A percentile compares a stretch with the other conserved stretches of the same genome.
Evolutionary conservation across 2,888 invertebrate species (phyloP).

Genomic region (Leptinotarsa haldemani): DNA sequence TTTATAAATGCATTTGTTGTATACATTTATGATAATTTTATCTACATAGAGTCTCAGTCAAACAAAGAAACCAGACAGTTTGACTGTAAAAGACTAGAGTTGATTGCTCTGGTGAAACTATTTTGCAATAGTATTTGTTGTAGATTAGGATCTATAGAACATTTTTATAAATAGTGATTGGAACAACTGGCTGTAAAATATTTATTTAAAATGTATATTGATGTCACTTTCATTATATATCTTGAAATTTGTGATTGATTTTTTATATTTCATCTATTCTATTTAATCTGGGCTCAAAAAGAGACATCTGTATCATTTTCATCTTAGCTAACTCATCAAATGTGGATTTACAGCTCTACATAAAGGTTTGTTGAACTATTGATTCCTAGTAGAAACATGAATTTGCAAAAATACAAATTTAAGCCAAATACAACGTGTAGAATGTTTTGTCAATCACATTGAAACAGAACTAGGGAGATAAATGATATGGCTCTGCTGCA

Average conservation of each 20-base stretch:
- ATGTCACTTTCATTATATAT: not conserved
- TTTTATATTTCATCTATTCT: not conserved
- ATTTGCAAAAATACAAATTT: no score
- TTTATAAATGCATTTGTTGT: conserved; percentile 11
- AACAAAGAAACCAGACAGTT: not conserved
- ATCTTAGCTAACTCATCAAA: no score
- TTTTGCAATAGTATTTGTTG: not conserved
- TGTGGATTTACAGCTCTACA: no score
- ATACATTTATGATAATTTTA: conserved; percentile 5
- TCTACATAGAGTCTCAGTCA: not conserved
- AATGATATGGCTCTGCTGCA: no score
- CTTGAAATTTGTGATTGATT: not conserved
- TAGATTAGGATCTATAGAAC: not conserved
- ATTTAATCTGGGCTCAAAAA: no score
- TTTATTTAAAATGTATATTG: not conserved
- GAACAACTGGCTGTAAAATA: conserved; percentile 12
- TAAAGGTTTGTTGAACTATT: no score
- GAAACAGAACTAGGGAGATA: no score
- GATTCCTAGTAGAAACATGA: no score
- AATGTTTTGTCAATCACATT: no score
- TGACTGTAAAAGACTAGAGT: not conserved
- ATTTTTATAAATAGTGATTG: conserved; percentile 2
- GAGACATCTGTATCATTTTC: no score
- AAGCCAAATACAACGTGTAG: no score
- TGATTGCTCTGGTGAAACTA: not conserved